phyloP scores from a whole-genome alignment of 2,113 vertebrate species.

The Myotis lucifugus region DNA sequence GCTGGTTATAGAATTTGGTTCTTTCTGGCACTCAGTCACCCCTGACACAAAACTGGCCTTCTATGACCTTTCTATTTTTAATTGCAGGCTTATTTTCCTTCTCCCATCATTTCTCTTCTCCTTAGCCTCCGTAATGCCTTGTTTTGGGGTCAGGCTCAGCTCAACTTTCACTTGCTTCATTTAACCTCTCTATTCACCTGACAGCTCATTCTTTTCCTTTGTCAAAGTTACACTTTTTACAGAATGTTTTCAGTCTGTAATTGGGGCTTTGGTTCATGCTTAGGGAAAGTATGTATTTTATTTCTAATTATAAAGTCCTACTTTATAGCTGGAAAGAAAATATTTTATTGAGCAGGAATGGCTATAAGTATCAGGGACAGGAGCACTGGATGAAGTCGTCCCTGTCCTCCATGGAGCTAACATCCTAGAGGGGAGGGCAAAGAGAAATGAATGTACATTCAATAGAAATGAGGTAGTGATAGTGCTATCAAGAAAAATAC shows the following conservation, averaged over 20 bases:
- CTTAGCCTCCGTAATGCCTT: not conserved
- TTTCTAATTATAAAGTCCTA: constrained; percentile 28
- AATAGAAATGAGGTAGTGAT: not conserved
- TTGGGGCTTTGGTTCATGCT: not conserved
- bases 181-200: constrained; percentile 46
- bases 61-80: constrained; percentile 72
- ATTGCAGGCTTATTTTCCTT: constrained; percentile 61
- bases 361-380: not conserved
- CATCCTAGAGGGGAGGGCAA: not conserved
- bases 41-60: constrained; percentile 55
- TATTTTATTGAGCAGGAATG: not conserved
- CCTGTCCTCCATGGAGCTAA: not conserved
- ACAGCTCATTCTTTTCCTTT: constrained; percentile 46
- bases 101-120: constrained; percentile 44
- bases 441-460: not conserved
- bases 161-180: constrained; percentile 57
- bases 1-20: constrained; percentile 16
- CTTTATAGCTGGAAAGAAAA: constrained; percentile 19
- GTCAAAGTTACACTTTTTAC: constrained; percentile 50
- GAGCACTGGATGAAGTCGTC: not conserved
- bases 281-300: constrained; percentile 16
- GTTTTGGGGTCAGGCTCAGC: not conserved
- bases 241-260: constrained; percentile 14
- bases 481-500: not conserved
- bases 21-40: constrained; percentile 27